Evolutionary conservation across 2,113 vertebrate species (phyloP).

Genomic region (Larimichthys crocea): DNA sequence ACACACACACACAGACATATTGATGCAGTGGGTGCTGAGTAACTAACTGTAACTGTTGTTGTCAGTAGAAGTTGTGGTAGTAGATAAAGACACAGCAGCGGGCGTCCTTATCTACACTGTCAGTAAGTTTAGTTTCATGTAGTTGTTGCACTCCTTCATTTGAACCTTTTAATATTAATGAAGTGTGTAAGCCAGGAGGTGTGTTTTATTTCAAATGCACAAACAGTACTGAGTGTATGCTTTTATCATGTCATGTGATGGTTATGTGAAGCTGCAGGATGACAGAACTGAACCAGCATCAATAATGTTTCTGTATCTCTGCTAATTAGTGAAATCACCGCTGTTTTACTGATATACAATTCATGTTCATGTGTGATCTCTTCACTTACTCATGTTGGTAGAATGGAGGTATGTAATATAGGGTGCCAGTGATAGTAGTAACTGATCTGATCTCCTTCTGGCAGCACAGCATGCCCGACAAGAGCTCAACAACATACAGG

Average conservation of each 20-base stretch:
- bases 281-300: not conserved
- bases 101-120: not conserved
- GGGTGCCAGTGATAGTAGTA: not conserved
- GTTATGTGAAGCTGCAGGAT: not conserved
- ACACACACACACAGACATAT: conserved; percentile 20
- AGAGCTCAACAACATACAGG: not conserved
- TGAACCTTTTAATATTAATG: not conserved
- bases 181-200: not conserved
- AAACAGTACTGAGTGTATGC: too few species aligned
- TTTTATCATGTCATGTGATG: too few species aligned
- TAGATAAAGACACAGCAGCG: not conserved
- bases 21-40: not conserved
- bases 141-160: not conserved
- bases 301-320: not conserved
- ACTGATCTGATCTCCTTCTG: not conserved
- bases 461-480: not conserved
- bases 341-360: not conserved
- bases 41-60: conserved; percentile 6
- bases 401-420: not conserved
- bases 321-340: not conserved
- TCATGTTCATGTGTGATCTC: too few species aligned
- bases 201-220: not conserved
- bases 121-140: not conserved
- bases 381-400: not conserved
- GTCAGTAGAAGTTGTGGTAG: not conserved